These are phyloP conservation scores for Spilosoma lubricipeda DNA, from an alignment of 2,888 invertebrate species.

Conservation along the genomic window DNA sequence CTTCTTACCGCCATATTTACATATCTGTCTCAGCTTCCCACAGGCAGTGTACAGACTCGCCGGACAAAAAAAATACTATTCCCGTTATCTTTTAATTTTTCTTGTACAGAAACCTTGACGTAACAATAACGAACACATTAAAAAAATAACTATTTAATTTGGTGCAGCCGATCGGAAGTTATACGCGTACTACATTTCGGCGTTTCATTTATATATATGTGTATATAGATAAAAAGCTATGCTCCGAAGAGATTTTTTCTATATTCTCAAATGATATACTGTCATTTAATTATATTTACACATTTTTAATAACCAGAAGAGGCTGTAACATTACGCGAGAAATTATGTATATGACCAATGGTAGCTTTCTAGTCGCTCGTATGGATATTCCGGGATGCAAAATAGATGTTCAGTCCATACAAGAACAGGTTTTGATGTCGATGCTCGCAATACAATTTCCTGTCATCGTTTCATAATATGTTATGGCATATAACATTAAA, in stretches of 20 bases:
- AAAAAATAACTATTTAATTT: too few relatives aligned
- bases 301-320: slow-evolving; percentile 9
- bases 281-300: background rate
- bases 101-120: too few relatives aligned
- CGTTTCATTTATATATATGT: too few relatives aligned
- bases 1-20: too few relatives aligned
- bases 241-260: background rate
- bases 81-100: too few relatives aligned
- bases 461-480: slow-evolving; percentile 61
- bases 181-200: too few relatives aligned
- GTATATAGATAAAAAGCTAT: background rate
- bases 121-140: too few relatives aligned
- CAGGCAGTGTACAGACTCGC: too few relatives aligned
- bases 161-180: too few relatives aligned
- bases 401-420: slow-evolving; percentile 45
- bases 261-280: background rate
- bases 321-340: slow-evolving; percentile 35
- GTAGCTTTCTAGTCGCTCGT: slow-evolving; percentile 28
- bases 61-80: too few relatives aligned
- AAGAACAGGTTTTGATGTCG: slow-evolving; percentile 58
- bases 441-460: slow-evolving; percentile 64
- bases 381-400: slow-evolving; percentile 58
- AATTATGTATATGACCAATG: slow-evolving; percentile 30
- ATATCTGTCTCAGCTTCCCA: too few relatives aligned
- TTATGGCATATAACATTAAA: slow-evolving; percentile 40